These are phyloP conservation scores for Paralvinella palmiformis DNA, from an alignment of 1,140 invertebrate species.

Conservation along the genomic window DNA sequence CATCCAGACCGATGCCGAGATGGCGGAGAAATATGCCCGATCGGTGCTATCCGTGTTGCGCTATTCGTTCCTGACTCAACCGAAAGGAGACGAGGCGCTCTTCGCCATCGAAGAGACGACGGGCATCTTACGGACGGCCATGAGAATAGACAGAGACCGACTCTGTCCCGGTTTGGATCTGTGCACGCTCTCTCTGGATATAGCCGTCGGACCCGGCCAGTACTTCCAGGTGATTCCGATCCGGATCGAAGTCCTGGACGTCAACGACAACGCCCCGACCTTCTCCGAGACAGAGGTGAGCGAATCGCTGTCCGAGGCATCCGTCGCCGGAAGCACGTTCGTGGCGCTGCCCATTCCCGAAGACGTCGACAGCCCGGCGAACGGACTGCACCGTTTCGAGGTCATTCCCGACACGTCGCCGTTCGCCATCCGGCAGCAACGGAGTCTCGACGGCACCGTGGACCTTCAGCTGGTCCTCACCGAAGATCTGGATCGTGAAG, in stretches of 20 bases:
- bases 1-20: slow-evolving; percentile 3
- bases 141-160: slow-evolving; percentile 13
- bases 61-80: slow-evolving; percentile 14
- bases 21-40: not conserved
- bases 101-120: slow-evolving; percentile 11
- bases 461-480: slow-evolving; percentile 12
- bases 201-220: slow-evolving; percentile 11
- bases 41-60: not conserved
- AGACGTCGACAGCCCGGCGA: slow-evolving; percentile 83
- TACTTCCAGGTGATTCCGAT: slow-evolving; percentile 19
- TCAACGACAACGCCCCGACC: slow-evolving; percentile 38
- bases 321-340: slow-evolving; percentile 85
- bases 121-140: slow-evolving; percentile 12
- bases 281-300: slow-evolving; percentile 58
- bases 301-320: slow-evolving; percentile 85
- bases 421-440: too few relatives aligned
- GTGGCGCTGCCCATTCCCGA: slow-evolving; percentile 69
- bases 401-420: slow-evolving; percentile 91
- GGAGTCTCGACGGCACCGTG: slow-evolving; percentile 16
- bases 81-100: not conserved
- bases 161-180: slow-evolving; percentile 6
- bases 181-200: slow-evolving; percentile 7
- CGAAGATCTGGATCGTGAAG: slow-evolving; percentile 16
- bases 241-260: slow-evolving; percentile 53
- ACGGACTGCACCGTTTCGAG: slow-evolving; percentile 84